Evolutionary conservation across 1,140 invertebrate genomes (phyloP), one percentile per base, ranked within the genome.

Genomic region (Hycleus phaleratus): DNA sequence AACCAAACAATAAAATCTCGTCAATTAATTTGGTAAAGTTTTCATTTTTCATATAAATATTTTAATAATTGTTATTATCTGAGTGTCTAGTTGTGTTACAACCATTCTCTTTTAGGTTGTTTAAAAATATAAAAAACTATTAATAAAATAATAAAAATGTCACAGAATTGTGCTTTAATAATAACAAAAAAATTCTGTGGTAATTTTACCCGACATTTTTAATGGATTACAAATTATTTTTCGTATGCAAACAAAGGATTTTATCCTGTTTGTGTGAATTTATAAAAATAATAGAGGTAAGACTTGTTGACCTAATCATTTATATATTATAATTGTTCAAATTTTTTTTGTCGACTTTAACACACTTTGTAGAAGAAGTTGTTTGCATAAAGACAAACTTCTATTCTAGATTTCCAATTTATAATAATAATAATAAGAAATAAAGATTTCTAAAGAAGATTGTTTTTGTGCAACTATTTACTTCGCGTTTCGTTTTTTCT

Each of bases 51-150:
- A 18, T 18, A 18, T 18, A 18, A 18, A 18, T 18, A 18, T 18
- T 18, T 18, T 18, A 18, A 18, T 18, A 53, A 52, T 58, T 49
- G 38, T 42, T 4, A 42, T n/a, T 43, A 50, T 18, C 12, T 50
- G 3, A 32, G 32, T 56, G 46, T 56, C 38, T 45, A 45, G 38
- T 38, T 59, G 32, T 32, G 50, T 49, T 62, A 64, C 56, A 62
- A 62, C 60, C 56, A 32, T 64, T 59, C 44, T 64, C 59, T 64
- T 64, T 64, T 64, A 64, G 63, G 63, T 59, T 64, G 55, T 64
- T 56, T 61, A 54, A 60, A 56, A 55, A 46, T 47, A 18, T 55
- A 40, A 38, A 50, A 32, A 18, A 18, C 18, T 39, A 57, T 38
- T 50, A 45, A 51, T 26, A 46, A 49, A 42, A 56, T 56, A 38